Conservation (phyloP, 2,888 invertebrate genomes). For the Ceraclea dissimilis region DNA sequence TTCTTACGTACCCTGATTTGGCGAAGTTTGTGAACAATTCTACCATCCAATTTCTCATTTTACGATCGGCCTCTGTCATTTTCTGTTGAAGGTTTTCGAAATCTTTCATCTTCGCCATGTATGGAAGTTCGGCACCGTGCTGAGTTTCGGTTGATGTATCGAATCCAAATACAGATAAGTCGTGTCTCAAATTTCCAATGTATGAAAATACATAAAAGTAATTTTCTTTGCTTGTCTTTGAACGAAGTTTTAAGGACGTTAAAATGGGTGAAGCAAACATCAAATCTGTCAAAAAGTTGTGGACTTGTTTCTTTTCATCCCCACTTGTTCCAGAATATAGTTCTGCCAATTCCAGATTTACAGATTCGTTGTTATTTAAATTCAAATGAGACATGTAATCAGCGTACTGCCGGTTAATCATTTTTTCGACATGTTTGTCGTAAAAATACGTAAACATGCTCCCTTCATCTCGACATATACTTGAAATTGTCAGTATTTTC, state of each 20-base stretch:
- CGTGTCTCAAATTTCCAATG: constrained; percentile 28
- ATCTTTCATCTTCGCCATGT: constrained; percentile 16
- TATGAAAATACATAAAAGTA: constrained; percentile 29
- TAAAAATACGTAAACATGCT: constrained; percentile 30
- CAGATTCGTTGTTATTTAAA: constrained; percentile 29
- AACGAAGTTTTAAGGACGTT: constrained; percentile 7
- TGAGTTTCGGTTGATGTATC: constrained; percentile 29
- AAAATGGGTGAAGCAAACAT: constrained; percentile 13
- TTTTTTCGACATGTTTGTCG: not conserved
- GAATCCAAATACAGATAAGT: not conserved
- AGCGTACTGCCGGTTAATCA: constrained; percentile 7
- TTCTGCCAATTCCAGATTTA: constrained; percentile 32
- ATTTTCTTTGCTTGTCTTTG: not conserved
- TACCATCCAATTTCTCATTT: constrained; percentile 42
- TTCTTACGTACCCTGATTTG: constrained; percentile 41
- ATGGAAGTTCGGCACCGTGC: constrained; percentile 32
- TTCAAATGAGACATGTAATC: constrained; percentile 8
- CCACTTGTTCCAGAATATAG: constrained; percentile 30
- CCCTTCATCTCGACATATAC: constrained; percentile 50
- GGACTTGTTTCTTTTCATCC: constrained; percentile 4
- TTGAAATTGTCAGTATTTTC: constrained; percentile 46
- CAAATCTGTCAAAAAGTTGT: constrained; percentile 16
- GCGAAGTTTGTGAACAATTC: constrained; percentile 48
- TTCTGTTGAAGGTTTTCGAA: constrained; percentile 28
- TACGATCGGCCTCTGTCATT: constrained; percentile 41